Base-by-base conservation (phyloP, 2,113 vertebrate species). In the Phalacrocorax carbo region DNA sequence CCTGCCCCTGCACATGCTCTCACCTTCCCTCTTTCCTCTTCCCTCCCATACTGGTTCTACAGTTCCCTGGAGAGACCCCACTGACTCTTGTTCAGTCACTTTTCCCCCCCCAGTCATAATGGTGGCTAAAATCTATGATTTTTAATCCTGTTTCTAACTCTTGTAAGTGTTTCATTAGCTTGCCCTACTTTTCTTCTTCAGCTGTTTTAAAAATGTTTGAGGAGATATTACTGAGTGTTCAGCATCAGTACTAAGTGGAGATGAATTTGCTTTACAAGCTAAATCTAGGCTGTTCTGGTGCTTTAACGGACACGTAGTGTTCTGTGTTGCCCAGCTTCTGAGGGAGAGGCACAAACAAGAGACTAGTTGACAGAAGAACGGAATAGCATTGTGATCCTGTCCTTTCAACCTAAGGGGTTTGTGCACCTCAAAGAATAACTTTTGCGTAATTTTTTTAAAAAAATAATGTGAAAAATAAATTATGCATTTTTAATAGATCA, bases 111-210 rank as follows among this genome's bases (percentile, higher is more conserved):
- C 10, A 62, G 62, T 69, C 71, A 86, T 57, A 70, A 90, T 0
- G 88, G 40, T 72, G 30, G 78, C 72, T 89, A 86, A 94, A 96
- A 91, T 66, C 32, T 79, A 70, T 7, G 14, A 88, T 57, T 95
- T 94, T 76, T 58, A 82, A 76, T 94, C 79, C 52, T 40, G 32
- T 91, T 96, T 96, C 92, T 93, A 83, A 83, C 48, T 83, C 75
- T 79, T 90, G n/a, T 42, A 95, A 91, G 49, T 82, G 68, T 92
- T 96, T 96, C 84, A 95, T 96, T 96, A 95, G 82, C 90, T 62
- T 95, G 95, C 23, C 96, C 95, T 97, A 95, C 92, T 96, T 97
- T 96, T 94, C 76, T 62, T 77, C 87, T 82, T 82, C 60, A 75
- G 54, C 61, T 68, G 30, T 71, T 96, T 84, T 61, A 91, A 90